Base-by-base conservation (phyloP, 2,797 vertebrate species). In the Hemitrygon akajei region DNA sequence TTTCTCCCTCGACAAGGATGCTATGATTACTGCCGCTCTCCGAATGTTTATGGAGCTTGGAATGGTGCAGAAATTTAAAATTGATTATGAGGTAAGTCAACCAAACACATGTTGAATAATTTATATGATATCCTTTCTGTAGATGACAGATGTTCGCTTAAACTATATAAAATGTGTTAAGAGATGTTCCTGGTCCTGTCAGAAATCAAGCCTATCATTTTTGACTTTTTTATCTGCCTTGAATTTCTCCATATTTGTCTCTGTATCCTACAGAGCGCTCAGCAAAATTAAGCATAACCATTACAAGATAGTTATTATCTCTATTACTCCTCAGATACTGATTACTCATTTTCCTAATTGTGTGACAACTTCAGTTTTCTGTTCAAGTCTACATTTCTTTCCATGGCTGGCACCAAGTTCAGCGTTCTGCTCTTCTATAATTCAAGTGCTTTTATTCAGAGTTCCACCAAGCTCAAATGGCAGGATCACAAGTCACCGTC, bases 41-140 rank as follows among this genome's bases (percentile, higher is more conserved):
- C 96, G 99, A 94, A 99, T 99, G 99, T 99, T 99, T 95, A 99
- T 99, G 98, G 99, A 99, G 96, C 96, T 99, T 95, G 98, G 99
- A 95, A 99, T 99, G 97, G 97, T 99, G 95, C 98, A 99, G 97
- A 99, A 99, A 96, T 99, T 99, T 96, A 99, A 98, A 97, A 99
- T 99, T 27, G 98, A 99, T 96, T 99, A 99, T 0, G 99, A 99
- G 98, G 99, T 99, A 96, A 97, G 30, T 79, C 69, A 91, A 58
- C 91, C 40, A 93, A 93, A 16, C 93, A 56, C 91, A 93, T 56
- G 71, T 27, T 7, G 91, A 93, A 58, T 93, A 10, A 89, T 89
- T 89, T 89, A 66, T 34, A 34, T 40, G 56, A n/a, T 34, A 1
- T 37, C 0, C 69, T 89, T 63, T 69, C 16, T 89, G 18, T 34